Percentiles rank a stretch among this genome's conserved stretches.
Evolutionary conservation across 2,797 vertebrate species (phyloP).

Genomic region (Percopsis omiscomaycus): DNA sequence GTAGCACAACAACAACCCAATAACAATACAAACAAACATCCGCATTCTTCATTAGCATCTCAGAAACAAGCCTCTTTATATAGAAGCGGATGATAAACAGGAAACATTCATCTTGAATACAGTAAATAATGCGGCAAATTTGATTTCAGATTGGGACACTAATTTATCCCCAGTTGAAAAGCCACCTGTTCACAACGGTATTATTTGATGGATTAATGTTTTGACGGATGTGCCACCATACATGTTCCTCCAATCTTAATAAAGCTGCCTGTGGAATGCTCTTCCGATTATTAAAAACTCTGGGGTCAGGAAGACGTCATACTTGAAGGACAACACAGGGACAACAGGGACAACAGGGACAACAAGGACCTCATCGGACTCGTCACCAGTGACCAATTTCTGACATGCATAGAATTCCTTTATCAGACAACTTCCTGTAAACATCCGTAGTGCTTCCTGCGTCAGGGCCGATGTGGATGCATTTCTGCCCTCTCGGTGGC

Average conservation of each 20-base stretch:
- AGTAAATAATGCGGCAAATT: constrained; percentile 62
- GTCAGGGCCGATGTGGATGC: constrained; percentile 51
- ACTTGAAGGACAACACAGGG: constrained; percentile 14
- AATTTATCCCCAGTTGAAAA: constrained; percentile 51
- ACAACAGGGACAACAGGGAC: constrained; percentile 13
- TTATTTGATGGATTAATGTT: constrained; percentile 30
- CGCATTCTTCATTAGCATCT: constrained; percentile 65
- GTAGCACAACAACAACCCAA: constrained; percentile 52
- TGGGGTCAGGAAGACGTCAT: constrained; percentile 64
- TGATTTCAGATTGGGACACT: constrained; percentile 45
- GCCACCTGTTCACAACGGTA: constrained; percentile 65
- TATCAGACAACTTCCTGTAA: constrained; percentile 78
- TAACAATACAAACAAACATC: constrained; percentile 77
- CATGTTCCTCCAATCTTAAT: constrained; percentile 36
- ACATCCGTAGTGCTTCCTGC: constrained; percentile 77
- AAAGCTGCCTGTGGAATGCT: constrained; percentile 56
- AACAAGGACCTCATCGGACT: constrained; percentile 33
- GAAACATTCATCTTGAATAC: constrained; percentile 70
- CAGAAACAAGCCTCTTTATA: constrained; percentile 59
- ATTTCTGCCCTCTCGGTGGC: constrained; percentile 42
- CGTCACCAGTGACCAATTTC: constrained; percentile 60
- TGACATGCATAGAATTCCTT: constrained; percentile 64
- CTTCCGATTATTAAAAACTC: constrained; percentile 61
- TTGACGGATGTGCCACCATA: constrained; percentile 30
- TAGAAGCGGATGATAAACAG: constrained; percentile 75